These are phyloP conservation scores for Perognathus longimembris DNA, from an alignment of 2,113 vertebrate species.

Conservation along the genomic window DNA sequence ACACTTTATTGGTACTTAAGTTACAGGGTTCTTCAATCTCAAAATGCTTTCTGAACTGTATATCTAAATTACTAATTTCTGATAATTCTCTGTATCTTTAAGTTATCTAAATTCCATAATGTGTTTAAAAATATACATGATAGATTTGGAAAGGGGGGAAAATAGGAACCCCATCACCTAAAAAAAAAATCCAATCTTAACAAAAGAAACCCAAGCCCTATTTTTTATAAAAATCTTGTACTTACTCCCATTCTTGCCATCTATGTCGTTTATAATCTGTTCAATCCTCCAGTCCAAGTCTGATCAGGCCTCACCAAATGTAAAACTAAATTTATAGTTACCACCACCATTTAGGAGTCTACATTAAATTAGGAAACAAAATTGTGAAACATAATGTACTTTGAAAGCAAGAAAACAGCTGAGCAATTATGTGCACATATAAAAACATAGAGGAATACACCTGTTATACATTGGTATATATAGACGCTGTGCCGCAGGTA, in stretches of 20 bases:
- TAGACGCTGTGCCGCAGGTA: neutral
- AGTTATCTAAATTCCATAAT: neutral
- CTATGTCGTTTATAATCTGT: neutral
- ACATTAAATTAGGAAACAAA: constrained; percentile 49
- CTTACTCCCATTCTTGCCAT: neutral
- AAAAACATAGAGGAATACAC: constrained; percentile 41
- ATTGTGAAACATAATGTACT: constrained; percentile 49
- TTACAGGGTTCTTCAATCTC: neutral
- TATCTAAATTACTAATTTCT: neutral
- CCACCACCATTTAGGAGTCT: neutral
- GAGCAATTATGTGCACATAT: constrained; percentile 37
- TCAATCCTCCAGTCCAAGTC: neutral
- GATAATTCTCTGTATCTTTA: neutral
- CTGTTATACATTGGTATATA: neutral
- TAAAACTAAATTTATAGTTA: neutral
- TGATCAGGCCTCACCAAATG: neutral
- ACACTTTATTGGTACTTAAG: neutral
- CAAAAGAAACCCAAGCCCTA: too few species aligned
- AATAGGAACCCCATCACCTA: neutral
- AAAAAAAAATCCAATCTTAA: too few species aligned
- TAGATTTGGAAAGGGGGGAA: neutral
- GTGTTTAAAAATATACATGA: neutral
- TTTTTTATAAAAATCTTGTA: neutral
- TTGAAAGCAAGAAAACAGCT: constrained; percentile 50
- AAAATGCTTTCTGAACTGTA: neutral